Base-by-base conservation (phyloP, 2,888 invertebrate genomes). In the Diplazon laetatorius region DNA sequence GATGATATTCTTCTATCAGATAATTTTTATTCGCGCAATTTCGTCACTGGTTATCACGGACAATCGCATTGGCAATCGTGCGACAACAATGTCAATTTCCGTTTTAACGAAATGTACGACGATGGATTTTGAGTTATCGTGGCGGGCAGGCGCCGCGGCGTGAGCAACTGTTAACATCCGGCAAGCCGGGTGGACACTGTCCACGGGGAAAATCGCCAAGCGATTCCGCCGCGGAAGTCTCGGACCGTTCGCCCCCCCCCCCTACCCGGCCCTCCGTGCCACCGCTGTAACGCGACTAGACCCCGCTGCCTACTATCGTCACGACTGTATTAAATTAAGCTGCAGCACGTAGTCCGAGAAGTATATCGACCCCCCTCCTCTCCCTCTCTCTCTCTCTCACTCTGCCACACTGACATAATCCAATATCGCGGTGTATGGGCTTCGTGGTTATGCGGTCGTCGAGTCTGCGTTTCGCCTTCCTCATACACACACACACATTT, bases 311-410 rank as follows among this genome's bases (percentile, higher is more conserved):
- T 81, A 79, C 80, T 63, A 82, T 69, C 63, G 70, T 78, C 66
- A 81, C 72, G 66, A 74, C 83, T 88, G 88, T 90, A 90, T 90
- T 89, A 89, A 90, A 90, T 90, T 89, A 90, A 82, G 76, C 80
- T 82, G 82, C 70, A 83, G 83, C 82, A 37, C 46, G 80, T 77
- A 68, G 84, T 30, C 75, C 79, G 80, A 81, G 80, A 77, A 81
- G 72, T 75, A 68, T 55, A 78, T 81, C 76, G 79, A 82, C 66
- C 74, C 73, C 59, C 65, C 39, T 48, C 39, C 18, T 46, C 25
- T 22, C 42, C 4, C 30, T 5, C 4, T 30, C 2, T 30, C 6
- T 2, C 30, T 77, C 70, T 80, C 80, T 62, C 25, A 71, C 83
- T 25, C 60, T 62, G 37, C 42, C 81, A 80, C 80, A 77, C 83